phyloP scores from a whole-genome alignment of 2,113 vertebrate genomes.

The Mustela lutreola region DNA sequence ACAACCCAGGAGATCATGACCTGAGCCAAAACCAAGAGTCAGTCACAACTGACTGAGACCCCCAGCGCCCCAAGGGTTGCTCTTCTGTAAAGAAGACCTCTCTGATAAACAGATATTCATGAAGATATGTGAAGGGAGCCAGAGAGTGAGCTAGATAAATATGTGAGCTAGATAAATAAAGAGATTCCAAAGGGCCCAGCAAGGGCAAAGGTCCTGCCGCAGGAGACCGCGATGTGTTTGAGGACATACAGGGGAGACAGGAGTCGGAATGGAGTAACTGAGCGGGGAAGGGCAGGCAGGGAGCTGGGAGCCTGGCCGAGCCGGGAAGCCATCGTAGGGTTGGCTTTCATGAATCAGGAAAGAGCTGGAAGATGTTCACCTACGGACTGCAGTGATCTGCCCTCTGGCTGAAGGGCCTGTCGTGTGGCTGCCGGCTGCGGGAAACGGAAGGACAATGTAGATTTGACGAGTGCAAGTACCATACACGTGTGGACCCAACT shows the following conservation, averaged over 20 bases:
- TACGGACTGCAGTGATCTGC: rapidly evolving
- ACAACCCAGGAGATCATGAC: not conserved
- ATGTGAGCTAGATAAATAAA: not conserved
- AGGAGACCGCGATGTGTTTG: not conserved
- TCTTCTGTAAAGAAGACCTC: not conserved
- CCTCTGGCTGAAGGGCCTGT: not conserved
- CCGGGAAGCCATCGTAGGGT: too few species aligned
- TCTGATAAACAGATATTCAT: not conserved
- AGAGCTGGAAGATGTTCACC: not conserved
- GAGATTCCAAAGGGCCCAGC: too few species aligned
- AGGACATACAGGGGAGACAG: not conserved
- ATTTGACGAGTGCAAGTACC: too few species aligned
- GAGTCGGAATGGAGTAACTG: not conserved
- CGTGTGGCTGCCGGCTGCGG: rapidly evolving
- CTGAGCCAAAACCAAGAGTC: not conserved
- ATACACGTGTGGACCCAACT: not conserved
- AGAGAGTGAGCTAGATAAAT: not conserved
- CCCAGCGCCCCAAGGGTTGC: rapidly evolving
- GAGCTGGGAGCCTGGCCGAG: not conserved
- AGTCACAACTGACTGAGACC: not conserved
- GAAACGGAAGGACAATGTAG: not conserved
- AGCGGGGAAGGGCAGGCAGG: not conserved
- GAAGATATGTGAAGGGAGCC: not conserved
- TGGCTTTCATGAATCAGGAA: not conserved
- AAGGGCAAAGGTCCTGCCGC: not conserved